Evolutionary conservation across 1,140 invertebrate species (phyloP).

Genomic region (Caenorhabditis elegans): WBcel235 BX284602.5:74501-75000

Average conservation of each 20-base stretch:
- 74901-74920: no score
- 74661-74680: not conserved
- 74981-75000: no score
- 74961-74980: no score
- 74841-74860: conserved; percentile 50
- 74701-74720: not conserved
- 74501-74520: conserved; percentile 54
- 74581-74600: not conserved
- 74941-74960: no score
- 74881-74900: not conserved
- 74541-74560: conserved; percentile 13
- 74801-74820: conserved; percentile 29
- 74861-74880: conserved; percentile 41
- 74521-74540: conserved; percentile 53
- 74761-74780: conserved; percentile 50
- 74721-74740: conserved; percentile 14
- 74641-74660: conserved; percentile 25
- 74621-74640: not conserved
- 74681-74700: conserved; percentile 24
- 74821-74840: conserved; percentile 42
- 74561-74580: conserved; percentile 33
- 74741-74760: conserved; percentile 45
- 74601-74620: not conserved
- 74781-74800: conserved; percentile 52
- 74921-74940: no score